Base-by-base conservation (phyloP, 1,140 invertebrate genomes). In the Pseudomyrmex dendroicus region DNA sequence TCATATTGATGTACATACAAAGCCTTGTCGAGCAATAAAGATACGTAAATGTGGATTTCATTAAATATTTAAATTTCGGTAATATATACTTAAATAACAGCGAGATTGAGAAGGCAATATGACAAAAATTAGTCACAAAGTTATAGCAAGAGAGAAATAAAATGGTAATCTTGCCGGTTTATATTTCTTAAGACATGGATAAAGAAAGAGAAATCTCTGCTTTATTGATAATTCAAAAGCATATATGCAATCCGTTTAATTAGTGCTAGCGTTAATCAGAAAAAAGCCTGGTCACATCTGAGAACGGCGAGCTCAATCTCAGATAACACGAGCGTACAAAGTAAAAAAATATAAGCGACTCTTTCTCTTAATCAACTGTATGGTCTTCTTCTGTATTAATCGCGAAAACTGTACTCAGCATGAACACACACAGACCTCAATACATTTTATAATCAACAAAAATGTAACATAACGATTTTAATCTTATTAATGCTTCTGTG, bases 171-270 rank as follows among this genome's bases (percentile, higher is more conserved):
- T 70, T 48, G 12, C 9, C 46, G 56, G 20, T 7, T 48, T 17
- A 8, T 52, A 63, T 54, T 68, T 48, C 46, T 20, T 10, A 7
- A 78, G 44, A 77, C 62, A 12, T 2, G 63, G 56, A 20, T 86
- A 63, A 52, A 56, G 57, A 82, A 35, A 35, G 35, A 25, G 25
- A 35, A 35, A 35, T 1, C 57, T 63, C 35, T 62, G 44, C 48
- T 35, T 74, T 82, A 86, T 86, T 70, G 15, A 17, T 12, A 56
- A 73, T 74, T 82, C 77, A 64, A 7, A 35, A 35, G 10, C 22
- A 68, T 20, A 78, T 20, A 20, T 57, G 52, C 22, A 22, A 10
- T 25, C 7, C 52, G 13, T 22, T 78, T 78, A 78, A 59, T 68
- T 57, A 46, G 59, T 48, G 44, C 15, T 70, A 2, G 22, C 25